These are phyloP conservation scores for Gallinago undulata DNA, from an alignment of 2,113 vertebrate genomes.

Conservation along the genomic window DNA sequence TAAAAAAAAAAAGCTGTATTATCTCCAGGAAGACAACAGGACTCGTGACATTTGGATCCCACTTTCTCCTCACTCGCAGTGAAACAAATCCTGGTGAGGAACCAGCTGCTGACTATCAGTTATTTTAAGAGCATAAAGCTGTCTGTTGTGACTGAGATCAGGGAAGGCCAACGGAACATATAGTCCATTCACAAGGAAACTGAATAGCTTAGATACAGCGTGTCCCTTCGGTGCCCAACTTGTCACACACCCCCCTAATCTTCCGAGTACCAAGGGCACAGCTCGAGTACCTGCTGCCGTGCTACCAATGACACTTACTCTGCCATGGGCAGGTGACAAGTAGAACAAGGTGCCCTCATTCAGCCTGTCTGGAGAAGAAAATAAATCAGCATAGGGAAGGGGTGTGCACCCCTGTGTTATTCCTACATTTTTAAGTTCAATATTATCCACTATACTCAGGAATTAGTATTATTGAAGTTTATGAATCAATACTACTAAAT, in stretches of 20 bases:
- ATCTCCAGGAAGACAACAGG: background rate
- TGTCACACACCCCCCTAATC: background rate
- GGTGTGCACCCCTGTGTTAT: background rate
- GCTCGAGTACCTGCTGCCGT: background rate
- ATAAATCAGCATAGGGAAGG: background rate
- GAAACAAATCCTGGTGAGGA: background rate
- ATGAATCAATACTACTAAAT: background rate
- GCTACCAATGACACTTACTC: background rate
- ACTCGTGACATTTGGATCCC: background rate
- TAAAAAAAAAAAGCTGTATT: background rate
- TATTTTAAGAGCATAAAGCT: background rate
- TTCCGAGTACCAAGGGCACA: background rate
- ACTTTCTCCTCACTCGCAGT: background rate
- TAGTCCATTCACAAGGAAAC: background rate
- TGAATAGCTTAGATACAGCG: background rate
- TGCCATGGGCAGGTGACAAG: background rate
- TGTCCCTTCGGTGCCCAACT: background rate
- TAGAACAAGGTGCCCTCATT: background rate
- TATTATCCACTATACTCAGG: background rate
- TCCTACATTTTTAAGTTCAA: background rate
- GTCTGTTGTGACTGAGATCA: background rate
- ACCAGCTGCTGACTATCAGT: conserved; percentile 1
- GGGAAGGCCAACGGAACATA: background rate
- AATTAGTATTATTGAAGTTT: background rate
- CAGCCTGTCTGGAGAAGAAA: background rate